phyloP scores from a whole-genome alignment of 1,140 invertebrate genomes.

The Bombus cullumanus region DNA sequence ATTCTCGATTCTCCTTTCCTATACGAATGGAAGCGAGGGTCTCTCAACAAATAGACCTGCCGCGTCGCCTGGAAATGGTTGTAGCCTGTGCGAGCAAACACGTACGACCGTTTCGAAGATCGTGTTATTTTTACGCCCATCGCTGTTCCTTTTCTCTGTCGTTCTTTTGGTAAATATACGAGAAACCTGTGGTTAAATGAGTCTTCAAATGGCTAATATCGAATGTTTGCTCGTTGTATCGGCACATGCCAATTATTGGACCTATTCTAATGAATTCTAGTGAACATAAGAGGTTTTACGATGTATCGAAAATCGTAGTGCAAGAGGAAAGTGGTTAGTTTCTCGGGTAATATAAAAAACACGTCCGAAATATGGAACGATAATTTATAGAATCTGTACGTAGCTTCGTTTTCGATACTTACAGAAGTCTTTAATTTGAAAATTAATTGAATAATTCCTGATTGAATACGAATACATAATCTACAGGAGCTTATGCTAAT shows the following conservation, averaged over 20 bases:
- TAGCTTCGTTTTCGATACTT: too few species aligned
- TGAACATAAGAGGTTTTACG: neutral
- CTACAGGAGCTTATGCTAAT: too few species aligned
- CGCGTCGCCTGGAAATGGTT: slow-evolving; percentile 51
- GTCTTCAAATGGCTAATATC: neutral
- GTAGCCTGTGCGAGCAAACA: slow-evolving; percentile 33
- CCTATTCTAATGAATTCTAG: neutral
- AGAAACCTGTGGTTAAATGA: neutral
- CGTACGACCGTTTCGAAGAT: slow-evolving; percentile 23
- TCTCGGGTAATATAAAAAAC: too few species aligned
- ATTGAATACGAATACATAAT: too few species aligned
- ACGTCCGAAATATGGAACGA: too few species aligned
- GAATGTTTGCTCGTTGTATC: neutral
- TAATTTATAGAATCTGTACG: too few species aligned
- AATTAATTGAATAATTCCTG: too few species aligned
- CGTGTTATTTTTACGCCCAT: slow-evolving; percentile 3
- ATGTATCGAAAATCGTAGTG: too few species aligned
- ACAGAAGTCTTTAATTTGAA: too few species aligned
- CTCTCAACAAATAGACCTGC: slow-evolving; percentile 55
- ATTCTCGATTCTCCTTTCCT: slow-evolving; percentile 35
- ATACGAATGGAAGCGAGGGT: slow-evolving; percentile 8
- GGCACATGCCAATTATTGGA: neutral
- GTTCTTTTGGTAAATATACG: neutral
- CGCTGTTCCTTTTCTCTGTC: neutral
- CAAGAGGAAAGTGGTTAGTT: too few species aligned